These are phyloP conservation scores for Euplagia quadripunctaria DNA, from an alignment of 2,888 invertebrate genomes.

Conservation along the genomic window DNA sequence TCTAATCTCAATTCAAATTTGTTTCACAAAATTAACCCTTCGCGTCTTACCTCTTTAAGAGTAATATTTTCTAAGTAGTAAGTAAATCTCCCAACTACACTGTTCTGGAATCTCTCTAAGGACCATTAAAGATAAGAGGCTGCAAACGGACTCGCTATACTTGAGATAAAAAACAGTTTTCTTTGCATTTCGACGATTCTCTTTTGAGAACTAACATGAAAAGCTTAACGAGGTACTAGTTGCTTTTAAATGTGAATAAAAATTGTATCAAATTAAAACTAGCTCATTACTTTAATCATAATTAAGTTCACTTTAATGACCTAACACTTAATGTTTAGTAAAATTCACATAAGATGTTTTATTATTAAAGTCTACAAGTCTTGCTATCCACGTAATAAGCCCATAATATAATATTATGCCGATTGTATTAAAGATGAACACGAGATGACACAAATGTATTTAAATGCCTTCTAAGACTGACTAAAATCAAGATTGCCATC, in stretches of 20 bases:
- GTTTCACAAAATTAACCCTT: neutral
- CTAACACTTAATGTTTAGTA: too few species aligned
- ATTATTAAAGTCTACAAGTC: too few species aligned
- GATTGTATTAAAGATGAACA: too few species aligned
- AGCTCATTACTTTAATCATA: neutral
- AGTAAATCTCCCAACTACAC: neutral
- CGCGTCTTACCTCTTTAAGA: neutral
- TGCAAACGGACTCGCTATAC: slow-evolving; percentile 1
- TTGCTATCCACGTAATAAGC: too few species aligned
- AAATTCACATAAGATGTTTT: too few species aligned
- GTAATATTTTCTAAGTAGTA: neutral
- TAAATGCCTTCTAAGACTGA: neutral
- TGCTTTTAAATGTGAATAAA: neutral
- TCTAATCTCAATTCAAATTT: too few species aligned
- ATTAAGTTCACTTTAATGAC: neutral
- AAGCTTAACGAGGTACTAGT: neutral
- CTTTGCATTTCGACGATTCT: neutral
- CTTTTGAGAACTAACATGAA: neutral
- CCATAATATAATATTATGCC: too few species aligned
- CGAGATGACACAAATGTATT: too few species aligned
- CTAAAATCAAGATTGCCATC: neutral
- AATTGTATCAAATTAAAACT: neutral
- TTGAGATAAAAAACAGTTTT: slow-evolving; percentile 5
- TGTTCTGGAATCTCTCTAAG: neutral
- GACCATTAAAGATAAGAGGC: slow-evolving; percentile 1